Conservation (phyloP, 2,113 vertebrate genomes). For the Amblyopsis rosae region DNA sequence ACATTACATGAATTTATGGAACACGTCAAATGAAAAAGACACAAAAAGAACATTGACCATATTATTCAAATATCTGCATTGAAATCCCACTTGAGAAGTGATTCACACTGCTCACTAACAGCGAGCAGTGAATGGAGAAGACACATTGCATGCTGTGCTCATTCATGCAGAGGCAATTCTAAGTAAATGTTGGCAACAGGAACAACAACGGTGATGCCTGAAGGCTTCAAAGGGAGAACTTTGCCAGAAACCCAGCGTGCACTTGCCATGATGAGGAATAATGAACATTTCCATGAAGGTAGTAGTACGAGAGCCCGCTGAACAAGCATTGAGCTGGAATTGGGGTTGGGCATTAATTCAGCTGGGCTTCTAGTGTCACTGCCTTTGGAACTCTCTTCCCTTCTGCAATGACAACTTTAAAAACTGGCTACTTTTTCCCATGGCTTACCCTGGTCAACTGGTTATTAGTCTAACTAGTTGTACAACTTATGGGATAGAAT, state of each 20-base stretch:
- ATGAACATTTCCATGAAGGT: not conserved
- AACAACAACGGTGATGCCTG: not conserved
- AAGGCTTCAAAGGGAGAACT: not conserved
- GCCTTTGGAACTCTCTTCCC: no score
- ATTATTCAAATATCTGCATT: no score
- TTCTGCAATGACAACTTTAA: no score
- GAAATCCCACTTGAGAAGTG: not conserved
- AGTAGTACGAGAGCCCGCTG: not conserved
- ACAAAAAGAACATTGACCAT: no score
- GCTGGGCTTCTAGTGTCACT: not conserved
- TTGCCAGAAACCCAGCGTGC: conserved; percentile 1
- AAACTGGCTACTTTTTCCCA: no score
- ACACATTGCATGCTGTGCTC: not conserved
- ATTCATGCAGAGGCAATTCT: conserved; percentile 2
- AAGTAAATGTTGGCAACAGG: conserved; percentile 2
- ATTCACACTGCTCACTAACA: not conserved
- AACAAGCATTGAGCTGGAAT: not conserved
- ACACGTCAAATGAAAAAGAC: no score
- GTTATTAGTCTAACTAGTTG: no score
- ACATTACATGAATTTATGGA: no score
- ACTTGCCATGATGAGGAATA: conserved; percentile 5
- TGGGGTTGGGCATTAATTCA: not conserved
- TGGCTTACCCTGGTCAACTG: no score
- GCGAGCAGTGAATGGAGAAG: not conserved
- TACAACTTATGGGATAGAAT: no score